phyloP scores from a whole-genome alignment of 2,797 vertebrate genomes.

The Alosa sapidissima region DNA sequence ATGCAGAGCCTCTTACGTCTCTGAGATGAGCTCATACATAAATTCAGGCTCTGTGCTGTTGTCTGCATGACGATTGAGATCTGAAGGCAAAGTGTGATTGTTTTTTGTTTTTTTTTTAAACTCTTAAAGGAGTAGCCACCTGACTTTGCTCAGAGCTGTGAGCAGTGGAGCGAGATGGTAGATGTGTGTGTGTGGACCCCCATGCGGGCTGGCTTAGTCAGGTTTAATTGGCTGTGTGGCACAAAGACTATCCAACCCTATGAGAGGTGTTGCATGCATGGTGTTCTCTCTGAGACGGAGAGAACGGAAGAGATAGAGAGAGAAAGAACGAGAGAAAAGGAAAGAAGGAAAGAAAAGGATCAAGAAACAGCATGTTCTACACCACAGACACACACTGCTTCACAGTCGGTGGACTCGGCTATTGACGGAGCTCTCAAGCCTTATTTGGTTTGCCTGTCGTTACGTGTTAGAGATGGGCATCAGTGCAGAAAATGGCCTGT shows the following conservation, averaged over 20 bases:
- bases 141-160: not conserved
- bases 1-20: not conserved
- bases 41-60: not conserved
- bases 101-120: not conserved
- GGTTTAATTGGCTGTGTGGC: not conserved
- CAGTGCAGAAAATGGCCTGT: not conserved
- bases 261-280: not conserved
- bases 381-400: not conserved
- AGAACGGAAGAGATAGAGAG: not conserved
- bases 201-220: not conserved
- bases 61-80: not conserved
- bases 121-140: not conserved
- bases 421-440: constrained; percentile 4
- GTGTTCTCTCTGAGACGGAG: not conserved
- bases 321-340: not conserved
- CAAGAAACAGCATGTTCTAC: not conserved
- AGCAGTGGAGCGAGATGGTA: not conserved
- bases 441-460: not conserved
- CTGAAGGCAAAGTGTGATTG: not conserved
- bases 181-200: not conserved
- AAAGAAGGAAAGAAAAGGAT: not conserved
- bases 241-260: not conserved
- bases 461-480: not conserved
- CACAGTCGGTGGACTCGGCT: not conserved
- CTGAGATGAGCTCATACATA: not conserved